Base-by-base conservation (phyloP, 2,797 vertebrate species). In the Sylvia borin region DNA sequence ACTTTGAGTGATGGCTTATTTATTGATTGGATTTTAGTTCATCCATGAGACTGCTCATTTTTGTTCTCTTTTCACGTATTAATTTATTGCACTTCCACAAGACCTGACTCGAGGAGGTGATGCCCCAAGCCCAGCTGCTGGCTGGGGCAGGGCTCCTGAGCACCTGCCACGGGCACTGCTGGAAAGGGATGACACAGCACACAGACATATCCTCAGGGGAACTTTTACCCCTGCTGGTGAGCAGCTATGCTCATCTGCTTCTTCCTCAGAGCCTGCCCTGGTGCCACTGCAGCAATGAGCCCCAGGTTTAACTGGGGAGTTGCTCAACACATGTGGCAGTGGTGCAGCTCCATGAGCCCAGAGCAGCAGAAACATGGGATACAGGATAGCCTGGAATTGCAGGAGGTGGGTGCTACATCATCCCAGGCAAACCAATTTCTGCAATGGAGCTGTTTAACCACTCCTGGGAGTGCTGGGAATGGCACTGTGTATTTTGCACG, bases 361-460 rank as follows among this genome's bases (percentile, higher is more conserved):
- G 53, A 38, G 50, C 67, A 96, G 84, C 81, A 92, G 95, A 94
- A 97, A 95, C 15, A 26, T 16, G 5, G 95, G 91, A 95, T 72
- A 88, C 51, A 86, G 89, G 42, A 66, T 7, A 95, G 92, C 90
- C 87, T 92, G 90, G 95, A 85, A 95, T 84, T 66, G 93, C 95
- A 96, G 97, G 91, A 96, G 96, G 93, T 20, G 92, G 92, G 73
- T 85, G 97, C 95, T 97, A 93, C 76, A 48, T 3, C 71, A 98
- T 57, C 90, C 88, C 81, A 91, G 54, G 83, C 43, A 68, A 78
- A 74, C 26, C 75, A 43, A 47, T 48, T 24, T 79, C 93, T 97
- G 97, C 95, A 97, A 80, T 2, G 13, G 36, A 76, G 8, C 48
- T n/a, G 16, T 50, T 53, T 74, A 80, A 83, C 75, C 72, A 50